phyloP scores from a whole-genome alignment of 1,140 invertebrate genomes.

The Globodera ellingtonae region DNA sequence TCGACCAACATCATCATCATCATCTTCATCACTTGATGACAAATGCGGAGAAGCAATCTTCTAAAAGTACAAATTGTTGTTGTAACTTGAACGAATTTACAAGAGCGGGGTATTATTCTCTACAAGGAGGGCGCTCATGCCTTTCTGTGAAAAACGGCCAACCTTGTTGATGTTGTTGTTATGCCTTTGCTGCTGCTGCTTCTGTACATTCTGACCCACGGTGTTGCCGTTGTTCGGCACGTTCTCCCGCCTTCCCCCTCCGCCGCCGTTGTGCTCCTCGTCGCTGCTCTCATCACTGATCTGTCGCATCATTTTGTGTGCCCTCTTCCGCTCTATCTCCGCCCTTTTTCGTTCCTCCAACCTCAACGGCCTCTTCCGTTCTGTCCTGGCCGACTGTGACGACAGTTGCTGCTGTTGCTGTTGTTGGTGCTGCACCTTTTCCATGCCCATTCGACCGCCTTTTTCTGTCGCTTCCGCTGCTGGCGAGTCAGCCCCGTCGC shows the following conservation, averaged over 20 bases:
- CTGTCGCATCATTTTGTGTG: slow-evolving; percentile 44
- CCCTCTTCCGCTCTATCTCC: slow-evolving; percentile 42
- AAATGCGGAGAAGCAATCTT: neutral
- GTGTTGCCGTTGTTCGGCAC: neutral
- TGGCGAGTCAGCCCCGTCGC: neutral
- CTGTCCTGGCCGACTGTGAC: slow-evolving; percentile 9
- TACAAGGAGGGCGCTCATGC: neutral
- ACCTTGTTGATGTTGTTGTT: neutral
- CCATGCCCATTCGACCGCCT: neutral
- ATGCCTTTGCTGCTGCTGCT: neutral
- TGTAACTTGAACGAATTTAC: neutral
- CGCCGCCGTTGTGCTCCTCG: slow-evolving; percentile 10
- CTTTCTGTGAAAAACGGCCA: neutral
- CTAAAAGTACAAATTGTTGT: neutral
- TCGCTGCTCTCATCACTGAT: slow-evolving; percentile 41
- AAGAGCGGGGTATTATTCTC: no score
- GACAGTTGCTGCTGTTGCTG: neutral
- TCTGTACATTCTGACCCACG: neutral
- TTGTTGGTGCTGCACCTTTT: neutral
- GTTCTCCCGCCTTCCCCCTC: neutral
- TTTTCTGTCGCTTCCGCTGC: neutral
- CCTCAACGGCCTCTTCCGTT: slow-evolving; percentile 35
- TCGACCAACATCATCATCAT: neutral
- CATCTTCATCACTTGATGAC: neutral
- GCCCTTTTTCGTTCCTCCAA: slow-evolving; percentile 39